These are phyloP conservation scores for Thymelicus lineola DNA, from an alignment of 2,888 invertebrate species.

Conservation along the genomic window DNA sequence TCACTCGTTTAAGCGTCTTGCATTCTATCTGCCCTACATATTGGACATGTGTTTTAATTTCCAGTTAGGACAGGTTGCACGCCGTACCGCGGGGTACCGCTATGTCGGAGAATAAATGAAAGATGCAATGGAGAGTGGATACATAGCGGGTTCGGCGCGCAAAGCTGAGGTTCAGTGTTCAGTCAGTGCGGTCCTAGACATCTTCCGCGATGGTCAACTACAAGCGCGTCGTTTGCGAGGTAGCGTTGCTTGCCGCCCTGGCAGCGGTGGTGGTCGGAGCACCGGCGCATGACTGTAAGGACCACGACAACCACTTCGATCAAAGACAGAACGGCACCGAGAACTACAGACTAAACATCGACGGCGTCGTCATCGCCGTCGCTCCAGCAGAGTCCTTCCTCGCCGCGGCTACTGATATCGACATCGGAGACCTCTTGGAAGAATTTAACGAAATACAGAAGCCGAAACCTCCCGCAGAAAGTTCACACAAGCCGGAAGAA, in stretches of 20 bases:
- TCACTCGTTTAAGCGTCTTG: slow-evolving; percentile 3
- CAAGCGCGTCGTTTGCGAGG: slow-evolving; percentile 74
- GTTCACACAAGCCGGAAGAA: slow-evolving; percentile 47
- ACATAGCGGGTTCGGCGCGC: slow-evolving; percentile 71
- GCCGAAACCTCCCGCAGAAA: slow-evolving; percentile 47
- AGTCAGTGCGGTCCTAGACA: slow-evolving; percentile 72
- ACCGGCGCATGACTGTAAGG: slow-evolving; percentile 53
- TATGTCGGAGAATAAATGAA: slow-evolving; percentile 83
- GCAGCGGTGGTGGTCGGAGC: slow-evolving; percentile 54
- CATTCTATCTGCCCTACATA: slow-evolving; percentile 53
- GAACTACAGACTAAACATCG: slow-evolving; percentile 89
- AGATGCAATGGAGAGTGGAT: slow-evolving; percentile 76
- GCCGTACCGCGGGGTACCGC: slow-evolving; percentile 71
- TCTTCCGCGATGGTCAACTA: slow-evolving; percentile 79
- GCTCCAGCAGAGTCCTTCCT: slow-evolving; percentile 87
- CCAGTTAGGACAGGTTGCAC: slow-evolving; percentile 68
- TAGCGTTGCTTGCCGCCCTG: slow-evolving; percentile 56
- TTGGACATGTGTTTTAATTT: slow-evolving; percentile 65
- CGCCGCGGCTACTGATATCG: slow-evolving; percentile 80
- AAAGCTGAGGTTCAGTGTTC: slow-evolving; percentile 65
- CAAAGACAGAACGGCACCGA: slow-evolving; percentile 92
- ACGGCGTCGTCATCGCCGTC: slow-evolving; percentile 88
- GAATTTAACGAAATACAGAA: slow-evolving; percentile 57
- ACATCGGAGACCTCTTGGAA: slow-evolving; percentile 69
- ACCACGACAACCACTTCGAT: slow-evolving; percentile 75